Conservation (phyloP, 2,113 vertebrate genomes). For the Pterocles orientalis region DNA sequence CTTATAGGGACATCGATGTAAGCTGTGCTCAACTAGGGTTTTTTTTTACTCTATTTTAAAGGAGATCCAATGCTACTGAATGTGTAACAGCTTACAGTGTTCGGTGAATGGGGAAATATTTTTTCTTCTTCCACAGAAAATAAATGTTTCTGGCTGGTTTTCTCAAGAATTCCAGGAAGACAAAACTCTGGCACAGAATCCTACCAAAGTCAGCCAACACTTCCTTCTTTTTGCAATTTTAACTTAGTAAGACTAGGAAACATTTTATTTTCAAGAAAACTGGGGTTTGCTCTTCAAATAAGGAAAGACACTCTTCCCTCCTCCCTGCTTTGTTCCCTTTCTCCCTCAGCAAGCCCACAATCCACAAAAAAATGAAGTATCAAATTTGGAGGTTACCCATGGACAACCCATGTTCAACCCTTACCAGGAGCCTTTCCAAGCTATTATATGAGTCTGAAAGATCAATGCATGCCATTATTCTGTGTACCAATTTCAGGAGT, state of each 20-base stretch:
- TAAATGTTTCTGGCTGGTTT: not conserved
- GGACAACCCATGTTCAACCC: not conserved
- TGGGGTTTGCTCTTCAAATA: not conserved
- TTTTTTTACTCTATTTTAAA: not conserved
- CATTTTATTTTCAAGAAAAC: not conserved
- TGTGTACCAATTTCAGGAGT: accelerated
- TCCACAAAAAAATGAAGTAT: not conserved
- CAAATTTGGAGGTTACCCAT: not conserved
- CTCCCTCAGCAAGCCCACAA: not conserved
- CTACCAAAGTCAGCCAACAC: not conserved
- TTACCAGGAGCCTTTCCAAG: not conserved
- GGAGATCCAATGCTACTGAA: not conserved
- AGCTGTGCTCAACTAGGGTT: not conserved
- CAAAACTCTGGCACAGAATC: not conserved
- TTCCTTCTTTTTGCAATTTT: not conserved
- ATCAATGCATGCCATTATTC: not conserved
- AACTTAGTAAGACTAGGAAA: not conserved
- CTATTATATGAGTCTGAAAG: not conserved
- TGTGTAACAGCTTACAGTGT: not conserved
- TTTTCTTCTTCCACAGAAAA: not conserved
- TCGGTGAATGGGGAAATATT: not conserved
- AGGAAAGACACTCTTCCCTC: not conserved
- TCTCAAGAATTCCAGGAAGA: not conserved
- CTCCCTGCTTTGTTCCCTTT: not conserved
- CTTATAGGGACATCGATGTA: accelerated